Percentiles rank a stretch among this genome's conserved stretches.
Evolutionary conservation across 2,797 vertebrate genomes (phyloP).

Genomic region (Gymnothorax reevesii): DNA sequence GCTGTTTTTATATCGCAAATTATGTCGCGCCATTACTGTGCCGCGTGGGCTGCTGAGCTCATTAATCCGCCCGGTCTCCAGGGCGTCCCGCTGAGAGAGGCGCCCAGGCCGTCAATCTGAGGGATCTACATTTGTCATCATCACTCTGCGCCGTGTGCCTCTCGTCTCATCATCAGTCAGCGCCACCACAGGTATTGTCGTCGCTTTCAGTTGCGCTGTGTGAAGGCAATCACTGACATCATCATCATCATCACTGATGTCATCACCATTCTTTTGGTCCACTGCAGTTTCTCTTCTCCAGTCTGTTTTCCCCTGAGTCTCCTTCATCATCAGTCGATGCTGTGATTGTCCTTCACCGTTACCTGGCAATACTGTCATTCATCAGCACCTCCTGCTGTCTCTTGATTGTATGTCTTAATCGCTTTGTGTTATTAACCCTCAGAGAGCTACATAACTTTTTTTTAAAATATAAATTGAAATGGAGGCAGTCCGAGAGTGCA

Average conservation of each 20-base stretch:
- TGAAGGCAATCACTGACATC: constrained; percentile 41
- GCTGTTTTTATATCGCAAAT: constrained; percentile 54
- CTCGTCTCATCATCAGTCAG: constrained; percentile 16
- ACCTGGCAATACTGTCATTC: neutral
- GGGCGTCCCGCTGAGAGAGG: constrained; percentile 33
- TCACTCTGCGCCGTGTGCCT: constrained; percentile 50
- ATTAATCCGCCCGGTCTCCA: constrained; percentile 52
- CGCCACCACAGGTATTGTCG: constrained; percentile 34
- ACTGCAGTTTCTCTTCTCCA: neutral
- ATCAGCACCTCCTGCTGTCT: neutral
- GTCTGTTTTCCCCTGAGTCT: neutral
- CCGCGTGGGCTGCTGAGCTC: constrained; percentile 37
- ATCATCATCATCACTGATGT: constrained; percentile 51
- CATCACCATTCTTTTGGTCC: neutral
- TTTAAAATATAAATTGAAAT: no score
- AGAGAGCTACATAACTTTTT: no score
- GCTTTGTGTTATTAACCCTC: neutral
- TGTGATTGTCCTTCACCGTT: constrained; percentile 32
- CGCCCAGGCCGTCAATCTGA: constrained; percentile 45
- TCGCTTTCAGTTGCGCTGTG: constrained; percentile 36
- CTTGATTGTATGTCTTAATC: neutral
- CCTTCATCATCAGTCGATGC: constrained; percentile 60
- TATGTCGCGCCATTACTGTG: constrained; percentile 53
- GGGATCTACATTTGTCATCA: constrained; percentile 7
- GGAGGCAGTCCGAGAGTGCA: no score